Base-by-base conservation (phyloP, 30 jellyfish, hydroid and myxozoan genomes). In the Pseudorhiza aurosa region DNA sequence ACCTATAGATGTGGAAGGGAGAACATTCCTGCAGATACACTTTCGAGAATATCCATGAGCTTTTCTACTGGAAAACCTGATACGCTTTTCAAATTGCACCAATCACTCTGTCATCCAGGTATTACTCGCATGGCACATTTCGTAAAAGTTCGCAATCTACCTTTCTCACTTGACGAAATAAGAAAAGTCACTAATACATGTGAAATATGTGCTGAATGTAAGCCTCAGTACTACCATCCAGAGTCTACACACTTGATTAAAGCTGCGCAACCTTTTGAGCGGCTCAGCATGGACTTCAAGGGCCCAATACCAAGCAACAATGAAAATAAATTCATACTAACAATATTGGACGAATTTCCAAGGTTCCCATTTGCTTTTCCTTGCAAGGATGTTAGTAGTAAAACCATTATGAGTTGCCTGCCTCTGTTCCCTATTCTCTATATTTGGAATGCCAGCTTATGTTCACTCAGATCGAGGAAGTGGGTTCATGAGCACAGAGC, bases 391-490 rank as follows among this genome's bases (percentile, higher is more conserved):
- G 57, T 69, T 18, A 39, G 59, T 44, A 69, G 31, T 19, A 45
- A 46, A 10, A 71, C 85, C 18, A 63, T 26, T 29, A n/a, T n/a
- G n/a, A n/a, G n/a, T n/a, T n/a, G n/a, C n/a, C n/a, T 73, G 75
- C 53, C 63, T 76, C 26, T 60, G 88, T 39, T 58, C 67, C 1
- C n/a, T 76, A 10, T 81, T 81, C 36, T 67, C 93, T 49, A 65
- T 65, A 68, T 81, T 81, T 51, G 77, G 87, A 58, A 65, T 81
- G 93, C 87, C 93, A 15, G 46, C 79, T 15, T 81, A 47, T 43
- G 59, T 81, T 18, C 87, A 81, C 68, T 68, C 93, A 28, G 87
- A 68, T 50, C 55, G 87, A 10, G 85, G 87, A 42, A 5, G 85
- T 11, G 24, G 77, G 12, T 47, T 81, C 44, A 30, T 81, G 75